phyloP scores from a whole-genome alignment of 53 echinoderm and acorn worm species.

The Astropecten irregularis region DNA sequence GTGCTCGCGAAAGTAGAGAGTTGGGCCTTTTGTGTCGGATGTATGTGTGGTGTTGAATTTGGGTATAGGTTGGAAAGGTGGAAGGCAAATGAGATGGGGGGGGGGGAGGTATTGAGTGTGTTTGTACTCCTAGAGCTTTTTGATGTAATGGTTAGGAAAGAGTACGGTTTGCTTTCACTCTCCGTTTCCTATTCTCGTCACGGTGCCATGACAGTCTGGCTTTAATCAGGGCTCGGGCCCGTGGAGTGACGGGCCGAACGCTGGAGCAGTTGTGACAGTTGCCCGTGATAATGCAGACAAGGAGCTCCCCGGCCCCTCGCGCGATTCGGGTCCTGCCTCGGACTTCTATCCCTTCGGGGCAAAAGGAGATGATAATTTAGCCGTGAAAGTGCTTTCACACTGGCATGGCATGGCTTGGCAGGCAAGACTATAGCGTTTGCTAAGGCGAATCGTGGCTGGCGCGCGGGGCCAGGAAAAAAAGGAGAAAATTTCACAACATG shows the following conservation, averaged over 20 bases:
- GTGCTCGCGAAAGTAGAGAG: too few species aligned
- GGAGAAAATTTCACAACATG: constrained; percentile 38
- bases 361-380: constrained; percentile 64
- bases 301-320: background rate
- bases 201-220: constrained; percentile 40
- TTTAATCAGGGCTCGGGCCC: constrained; percentile 26
- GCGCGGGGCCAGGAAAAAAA: background rate
- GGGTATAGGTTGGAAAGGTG: too few species aligned
- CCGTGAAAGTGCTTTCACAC: constrained; percentile 69
- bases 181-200: constrained; percentile 44
- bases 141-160: constrained; percentile 45
- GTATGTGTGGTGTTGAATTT: too few species aligned
- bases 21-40: too few species aligned
- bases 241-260: constrained; percentile 28
- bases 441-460: background rate
- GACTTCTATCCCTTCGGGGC: constrained; percentile 30
- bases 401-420: too few species aligned
- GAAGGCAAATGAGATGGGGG: background rate
- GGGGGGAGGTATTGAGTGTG: background rate
- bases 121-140: background rate
- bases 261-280: constrained; percentile 43
- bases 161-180: constrained; percentile 28
- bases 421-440: too few species aligned
- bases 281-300: constrained; percentile 50
- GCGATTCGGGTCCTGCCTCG: constrained; percentile 1